These are phyloP conservation scores for Drosophila neoperkinsi DNA, from an alignment of 2,888 invertebrate species.

Conservation along the genomic window DNA sequence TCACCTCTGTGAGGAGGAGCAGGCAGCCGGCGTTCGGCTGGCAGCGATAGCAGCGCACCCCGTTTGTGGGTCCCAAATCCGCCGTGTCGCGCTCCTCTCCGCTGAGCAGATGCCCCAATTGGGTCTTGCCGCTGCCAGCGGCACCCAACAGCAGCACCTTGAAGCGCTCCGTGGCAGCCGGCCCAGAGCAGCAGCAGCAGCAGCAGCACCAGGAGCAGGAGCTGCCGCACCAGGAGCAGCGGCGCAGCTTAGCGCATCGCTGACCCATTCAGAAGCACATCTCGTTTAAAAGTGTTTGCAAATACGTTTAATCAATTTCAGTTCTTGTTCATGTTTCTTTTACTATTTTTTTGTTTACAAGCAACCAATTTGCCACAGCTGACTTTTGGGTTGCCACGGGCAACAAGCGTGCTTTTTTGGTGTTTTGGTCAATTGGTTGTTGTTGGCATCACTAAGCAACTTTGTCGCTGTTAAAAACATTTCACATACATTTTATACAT, in stretches of 20 bases:
- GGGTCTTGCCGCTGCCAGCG: conserved; percentile 82
- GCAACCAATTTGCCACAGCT: conserved; percentile 37
- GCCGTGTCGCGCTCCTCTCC: conserved; percentile 57
- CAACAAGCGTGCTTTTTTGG: conserved; percentile 18
- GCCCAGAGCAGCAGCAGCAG: conserved; percentile 22
- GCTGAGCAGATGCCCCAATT: conserved; percentile 77
- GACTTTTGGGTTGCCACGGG: conserved; percentile 37
- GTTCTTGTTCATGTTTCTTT: background rate
- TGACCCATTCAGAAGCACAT: conserved; percentile 57
- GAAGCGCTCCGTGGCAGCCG: conserved; percentile 23
- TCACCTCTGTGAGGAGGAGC: conserved; percentile 79
- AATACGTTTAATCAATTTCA: background rate
- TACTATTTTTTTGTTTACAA: conserved; percentile 51
- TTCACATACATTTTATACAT: background rate
- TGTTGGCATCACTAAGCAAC: conserved; percentile 39
- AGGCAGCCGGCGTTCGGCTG: conserved; percentile 4
- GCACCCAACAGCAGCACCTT: conserved; percentile 82
- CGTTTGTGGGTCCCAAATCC: conserved; percentile 79
- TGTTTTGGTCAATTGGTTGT: conserved; percentile 28
- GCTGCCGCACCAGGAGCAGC: conserved; percentile 13
- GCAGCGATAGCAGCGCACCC: conserved; percentile 73
- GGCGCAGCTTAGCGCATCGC: conserved; percentile 56
- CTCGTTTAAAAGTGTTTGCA: background rate
- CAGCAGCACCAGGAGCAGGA: conserved; percentile 1
- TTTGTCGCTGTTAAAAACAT: conserved; percentile 3